These are phyloP conservation scores for Montipora capricornis DNA, from an alignment of 64 coral and sea anemone genomes.

Conservation along the genomic window DNA sequence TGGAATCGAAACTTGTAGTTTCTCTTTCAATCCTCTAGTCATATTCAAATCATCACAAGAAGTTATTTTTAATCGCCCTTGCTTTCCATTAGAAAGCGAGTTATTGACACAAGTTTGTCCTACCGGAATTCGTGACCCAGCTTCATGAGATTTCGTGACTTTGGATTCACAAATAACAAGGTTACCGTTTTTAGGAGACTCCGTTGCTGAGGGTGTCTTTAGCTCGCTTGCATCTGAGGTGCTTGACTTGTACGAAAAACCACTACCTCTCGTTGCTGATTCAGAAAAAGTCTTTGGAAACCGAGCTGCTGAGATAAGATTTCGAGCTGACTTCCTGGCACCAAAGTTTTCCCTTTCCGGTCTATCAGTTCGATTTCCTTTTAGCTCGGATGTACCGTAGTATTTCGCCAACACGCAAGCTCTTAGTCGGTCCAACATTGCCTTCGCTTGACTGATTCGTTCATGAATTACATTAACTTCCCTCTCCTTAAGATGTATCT, in stretches of 20 bases:
- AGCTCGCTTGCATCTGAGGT: not conserved
- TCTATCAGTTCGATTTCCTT: not conserved
- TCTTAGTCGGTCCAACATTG: constrained; percentile 86
- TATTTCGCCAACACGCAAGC: constrained; percentile 96
- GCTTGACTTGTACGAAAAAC: not conserved
- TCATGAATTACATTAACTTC: constrained; percentile 89
- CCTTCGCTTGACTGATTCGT: constrained; percentile 76
- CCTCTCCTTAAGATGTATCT: constrained; percentile 89
- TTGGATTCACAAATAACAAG: not conserved
- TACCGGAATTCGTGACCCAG: not conserved
- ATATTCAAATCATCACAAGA: not conserved
- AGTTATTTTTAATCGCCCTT: not conserved
- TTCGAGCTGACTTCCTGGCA: not conserved
- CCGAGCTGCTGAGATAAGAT: not conserved
- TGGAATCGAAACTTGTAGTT: not conserved
- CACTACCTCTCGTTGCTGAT: not conserved
- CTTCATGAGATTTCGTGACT: not conserved
- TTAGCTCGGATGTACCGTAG: constrained; percentile 77
- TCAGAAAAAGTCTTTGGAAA: not conserved
- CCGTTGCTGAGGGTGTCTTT: not conserved
- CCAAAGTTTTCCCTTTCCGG: not conserved
- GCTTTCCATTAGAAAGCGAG: not conserved
- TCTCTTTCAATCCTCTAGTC: not conserved
- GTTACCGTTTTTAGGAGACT: not conserved
- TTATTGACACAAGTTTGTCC: not conserved